phyloP scores from a whole-genome alignment of 1,140 invertebrate species.

The Drosophila serrata region DNA sequence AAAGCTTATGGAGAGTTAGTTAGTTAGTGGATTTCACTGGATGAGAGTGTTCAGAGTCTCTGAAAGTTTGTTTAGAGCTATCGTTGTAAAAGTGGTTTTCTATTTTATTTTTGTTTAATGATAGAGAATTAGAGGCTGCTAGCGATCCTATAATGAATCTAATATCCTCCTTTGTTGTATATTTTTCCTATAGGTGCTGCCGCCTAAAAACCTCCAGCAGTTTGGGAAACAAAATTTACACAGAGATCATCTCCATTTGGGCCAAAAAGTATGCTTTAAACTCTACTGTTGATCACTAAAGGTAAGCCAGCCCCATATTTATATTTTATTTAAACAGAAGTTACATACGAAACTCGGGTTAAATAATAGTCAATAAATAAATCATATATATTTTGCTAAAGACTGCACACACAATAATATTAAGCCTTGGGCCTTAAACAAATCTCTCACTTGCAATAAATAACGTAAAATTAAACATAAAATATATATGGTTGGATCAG shows the following conservation, averaged over 20 bases:
- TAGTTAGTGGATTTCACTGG: constrained; percentile 66
- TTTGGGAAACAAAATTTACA: constrained; percentile 8
- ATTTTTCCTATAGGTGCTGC: constrained; percentile 7
- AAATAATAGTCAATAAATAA: constrained; percentile 70
- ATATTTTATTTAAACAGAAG: neutral
- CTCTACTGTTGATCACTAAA: constrained; percentile 1
- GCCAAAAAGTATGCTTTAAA: constrained; percentile 36
- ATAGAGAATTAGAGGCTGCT: neutral
- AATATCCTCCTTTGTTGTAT: constrained; percentile 3
- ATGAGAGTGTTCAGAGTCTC: constrained; percentile 43
- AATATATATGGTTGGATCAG: constrained; percentile 31
- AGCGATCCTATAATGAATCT: neutral
- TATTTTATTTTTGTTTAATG: constrained; percentile 7
- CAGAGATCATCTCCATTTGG: neutral
- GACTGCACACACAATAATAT: constrained; percentile 54
- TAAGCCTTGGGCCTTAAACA: constrained; percentile 50
- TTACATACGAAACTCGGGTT: constrained; percentile 2
- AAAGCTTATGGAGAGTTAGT: constrained; percentile 81
- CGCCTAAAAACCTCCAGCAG: constrained; percentile 9
- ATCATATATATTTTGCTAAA: constrained; percentile 75
- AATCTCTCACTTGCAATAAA: constrained; percentile 63
- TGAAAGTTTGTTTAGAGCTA: constrained; percentile 32
- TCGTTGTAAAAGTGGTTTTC: constrained; percentile 22
- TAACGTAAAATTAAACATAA: constrained; percentile 71
- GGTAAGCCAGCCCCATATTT: constrained; percentile 1